Conservation (phyloP, 2,113 vertebrate genomes). For the Thomomys bottae region DNA sequence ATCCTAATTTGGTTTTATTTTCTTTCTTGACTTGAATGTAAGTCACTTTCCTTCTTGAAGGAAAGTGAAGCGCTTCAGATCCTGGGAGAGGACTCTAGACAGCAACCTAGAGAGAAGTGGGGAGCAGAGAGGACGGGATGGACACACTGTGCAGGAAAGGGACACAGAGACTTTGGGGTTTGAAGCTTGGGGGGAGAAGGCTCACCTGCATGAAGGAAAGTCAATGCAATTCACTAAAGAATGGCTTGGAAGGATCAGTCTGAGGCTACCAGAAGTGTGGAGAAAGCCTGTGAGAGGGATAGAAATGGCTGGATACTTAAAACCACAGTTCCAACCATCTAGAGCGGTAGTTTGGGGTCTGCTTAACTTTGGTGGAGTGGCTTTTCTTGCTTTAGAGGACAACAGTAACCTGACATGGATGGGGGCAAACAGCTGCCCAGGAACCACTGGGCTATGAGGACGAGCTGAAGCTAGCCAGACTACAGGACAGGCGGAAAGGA, state of each 20-base stretch:
- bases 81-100: background rate
- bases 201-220: background rate
- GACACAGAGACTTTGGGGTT: background rate
- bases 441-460: background rate
- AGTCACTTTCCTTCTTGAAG: background rate
- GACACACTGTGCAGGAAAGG: no score
- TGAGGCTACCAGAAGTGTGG: background rate
- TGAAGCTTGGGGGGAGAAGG: background rate
- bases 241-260: background rate
- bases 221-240: background rate
- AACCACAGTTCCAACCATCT: background rate
- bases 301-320: background rate
- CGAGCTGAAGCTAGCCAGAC: no score
- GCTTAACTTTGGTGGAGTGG: background rate
- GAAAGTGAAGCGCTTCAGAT: background rate
- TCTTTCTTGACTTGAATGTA: background rate
- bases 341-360: background rate
- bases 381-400: background rate
- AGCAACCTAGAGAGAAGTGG: background rate
- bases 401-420: fast-evolving
- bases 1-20: constrained; percentile 43
- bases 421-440: background rate
- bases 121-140: no score
- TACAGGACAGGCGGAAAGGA: background rate
- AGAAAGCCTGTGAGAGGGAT: background rate